Base-by-base conservation (phyloP, 2,113 vertebrate genomes). In the Nannobrachium achirus region DNA sequence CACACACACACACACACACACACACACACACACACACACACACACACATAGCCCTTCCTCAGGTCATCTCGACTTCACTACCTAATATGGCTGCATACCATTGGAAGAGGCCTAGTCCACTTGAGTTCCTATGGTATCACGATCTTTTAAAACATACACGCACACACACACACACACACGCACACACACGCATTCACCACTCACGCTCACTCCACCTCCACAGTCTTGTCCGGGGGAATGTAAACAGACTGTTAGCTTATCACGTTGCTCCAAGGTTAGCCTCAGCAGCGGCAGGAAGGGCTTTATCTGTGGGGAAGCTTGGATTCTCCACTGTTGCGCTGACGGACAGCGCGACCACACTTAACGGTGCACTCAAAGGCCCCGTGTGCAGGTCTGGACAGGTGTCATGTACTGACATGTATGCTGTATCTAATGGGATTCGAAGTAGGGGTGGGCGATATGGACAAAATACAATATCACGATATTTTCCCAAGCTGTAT, bases 61-160 rank as follows among this genome's bases (percentile, higher is more conserved):
- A 60, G 86, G 80, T 90, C 88, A 81, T 90, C 86, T 70, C 75
- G 78, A 84, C 87, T 90, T 75, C 40, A 42, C 83, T 90, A 73
- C 89, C 89, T 90, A 90, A 88, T 91, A 91, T 90, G 89, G 89
- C 83, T 80, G 72, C 88, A 90, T 88, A 87, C 84, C 88, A 59
- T 42, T 53, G 57, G 77, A 67, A 83, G 86, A 86, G 39, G 78
- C 67, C 78, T 72, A 52, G 87, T 89, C 88, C 82, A 89, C 90
- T 89, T 81, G 72, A 89, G 85, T 87, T 91, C 82, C 85, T 84
- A 69, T 69, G 87, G 80, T 88, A 91, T 91, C 87, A 81, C 19
- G 19, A 71, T 81, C 75, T 39, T 55, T 51, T 81, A 75, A 87
- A 86, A 76, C 42, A 46, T 57, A 80, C 56, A 73, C 13, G 76